Conservation (phyloP, 2,888 invertebrate species). For the Thelaira solivaga region DNA sequence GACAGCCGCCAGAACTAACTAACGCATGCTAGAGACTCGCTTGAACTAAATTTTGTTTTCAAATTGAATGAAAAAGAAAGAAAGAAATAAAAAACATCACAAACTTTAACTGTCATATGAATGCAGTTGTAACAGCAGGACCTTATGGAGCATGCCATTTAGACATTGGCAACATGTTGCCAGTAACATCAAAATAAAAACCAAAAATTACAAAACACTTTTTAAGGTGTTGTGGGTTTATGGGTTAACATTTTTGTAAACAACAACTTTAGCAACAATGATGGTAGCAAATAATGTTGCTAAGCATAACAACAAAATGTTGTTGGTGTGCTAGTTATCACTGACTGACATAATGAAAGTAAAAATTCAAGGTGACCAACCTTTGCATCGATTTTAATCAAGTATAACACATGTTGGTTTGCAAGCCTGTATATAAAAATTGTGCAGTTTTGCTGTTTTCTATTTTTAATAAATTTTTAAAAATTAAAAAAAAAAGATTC, state of each 20-base stretch:
- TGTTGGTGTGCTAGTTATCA: slow-evolving; percentile 1
- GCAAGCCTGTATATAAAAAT: too few relatives aligned
- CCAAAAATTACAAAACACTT: neutral
- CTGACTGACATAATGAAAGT: too few relatives aligned
- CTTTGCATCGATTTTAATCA: too few relatives aligned
- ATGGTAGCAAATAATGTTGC: slow-evolving; percentile 35
- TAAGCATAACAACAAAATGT: neutral
- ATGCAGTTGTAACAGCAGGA: slow-evolving; percentile 37
- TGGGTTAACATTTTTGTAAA: neutral
- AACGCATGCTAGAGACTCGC: slow-evolving; percentile 50
- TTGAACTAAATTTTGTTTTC: slow-evolving; percentile 49
- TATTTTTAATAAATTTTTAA: too few relatives aligned
- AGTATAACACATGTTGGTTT: too few relatives aligned
- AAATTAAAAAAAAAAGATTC: too few relatives aligned
- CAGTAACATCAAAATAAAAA: neutral
- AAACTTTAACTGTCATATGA: neutral
- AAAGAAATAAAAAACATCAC: slow-evolving; percentile 28
- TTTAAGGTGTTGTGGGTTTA: neutral
- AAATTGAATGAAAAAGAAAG: too few relatives aligned
- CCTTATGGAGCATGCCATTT: slow-evolving; percentile 57
- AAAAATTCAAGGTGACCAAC: too few relatives aligned
- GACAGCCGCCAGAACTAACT: neutral
- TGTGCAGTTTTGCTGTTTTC: too few relatives aligned
- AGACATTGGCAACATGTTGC: slow-evolving; percentile 44
- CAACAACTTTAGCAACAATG: slow-evolving; percentile 12